Conservation (phyloP, 1,140 invertebrate genomes). For the Trialeurodes vaporariorum region DNA sequence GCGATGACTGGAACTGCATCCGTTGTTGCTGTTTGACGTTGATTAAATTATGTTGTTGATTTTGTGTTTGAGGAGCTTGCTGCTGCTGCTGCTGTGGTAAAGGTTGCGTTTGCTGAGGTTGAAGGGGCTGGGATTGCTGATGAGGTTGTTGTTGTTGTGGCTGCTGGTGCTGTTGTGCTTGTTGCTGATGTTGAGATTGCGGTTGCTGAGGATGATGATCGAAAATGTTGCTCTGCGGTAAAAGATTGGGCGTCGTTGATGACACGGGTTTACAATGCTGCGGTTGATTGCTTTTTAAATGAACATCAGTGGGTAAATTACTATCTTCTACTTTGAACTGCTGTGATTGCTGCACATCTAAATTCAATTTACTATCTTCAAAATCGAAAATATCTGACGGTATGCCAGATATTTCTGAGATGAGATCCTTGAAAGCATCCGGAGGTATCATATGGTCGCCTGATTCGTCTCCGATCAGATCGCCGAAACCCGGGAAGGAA, state of each 20-base stretch:
- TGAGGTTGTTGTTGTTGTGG: slow-evolving; percentile 20
- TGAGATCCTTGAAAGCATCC: slow-evolving; percentile 77
- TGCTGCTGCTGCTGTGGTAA: slow-evolving; percentile 22
- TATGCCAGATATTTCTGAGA: slow-evolving; percentile 73
- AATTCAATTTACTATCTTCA: background rate
- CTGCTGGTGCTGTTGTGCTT: slow-evolving; percentile 23
- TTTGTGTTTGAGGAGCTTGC: slow-evolving; percentile 19
- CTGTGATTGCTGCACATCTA: slow-evolving; percentile 13
- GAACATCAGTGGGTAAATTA: background rate
- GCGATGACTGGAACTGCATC: slow-evolving; percentile 17
- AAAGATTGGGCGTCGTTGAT: background rate
- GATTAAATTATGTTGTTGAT: background rate
- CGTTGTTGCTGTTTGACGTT: slow-evolving; percentile 3
- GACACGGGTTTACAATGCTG: background rate
- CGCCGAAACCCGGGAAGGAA: slow-evolving; percentile 62
- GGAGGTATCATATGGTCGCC: slow-evolving; percentile 65
- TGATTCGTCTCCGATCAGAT: slow-evolving; percentile 65
- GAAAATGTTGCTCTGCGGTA: background rate
- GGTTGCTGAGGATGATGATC: background rate
- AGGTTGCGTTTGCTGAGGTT: too few relatives aligned
- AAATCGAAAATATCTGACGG: slow-evolving; percentile 43
- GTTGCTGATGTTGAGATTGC: slow-evolving; percentile 10
- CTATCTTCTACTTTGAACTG: slow-evolving; percentile 19
- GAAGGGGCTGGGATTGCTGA: too few relatives aligned
- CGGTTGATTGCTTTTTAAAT: background rate